Base-by-base conservation (phyloP, 2,888 invertebrate genomes). In the Drosophila ustulata region DNA sequence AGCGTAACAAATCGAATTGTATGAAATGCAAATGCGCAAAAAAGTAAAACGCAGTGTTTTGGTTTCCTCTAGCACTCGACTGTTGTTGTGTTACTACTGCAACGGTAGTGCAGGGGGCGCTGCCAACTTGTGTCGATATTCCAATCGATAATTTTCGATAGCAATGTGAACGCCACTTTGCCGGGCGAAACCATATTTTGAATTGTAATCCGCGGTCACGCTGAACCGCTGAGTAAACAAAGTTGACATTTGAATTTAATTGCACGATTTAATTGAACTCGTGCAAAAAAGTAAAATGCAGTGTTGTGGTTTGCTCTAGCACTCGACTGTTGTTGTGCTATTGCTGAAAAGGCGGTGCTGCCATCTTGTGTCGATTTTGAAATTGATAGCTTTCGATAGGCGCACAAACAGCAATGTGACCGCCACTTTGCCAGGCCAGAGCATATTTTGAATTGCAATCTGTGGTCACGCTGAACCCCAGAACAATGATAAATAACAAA, bases 191-290 rank as follows among this genome's bases (percentile, higher is more conserved):
- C 7, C 7, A 34, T 34, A 34, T 18, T 41, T 41, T 41, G 39
- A 25, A 13, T 37, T n/a, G 4, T 11, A 18, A 13, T 4, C n/a
- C n/a, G 37, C n/a, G 28, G 41, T 18, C 18, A 18, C 41, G 18
- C 18, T 18, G 18, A 18, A 13, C 18, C 13, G n/a, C 23, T 46
- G 18, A 18, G 18, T 18, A 18, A 26, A 2, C 23, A 11, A 11
- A 55, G 53, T 64, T 64, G 23, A 6, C 52, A 50, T 70, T 73
- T 70, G 64, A 73, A 74, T 56, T 49, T 30, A 5, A 7, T 30
- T 30, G 30, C 11, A 45, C 7, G 1, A 30, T 30, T 30, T 5
- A 37, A 37, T 37, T 7, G 30, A 37, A 5, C 11, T 4, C n/a
- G 37, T 32, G 9, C 32, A 37, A n/a, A 37, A 3, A 30, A 30